phyloP scores from a whole-genome alignment of 2,797 vertebrate species.

The Perodicticus potto region DNA sequence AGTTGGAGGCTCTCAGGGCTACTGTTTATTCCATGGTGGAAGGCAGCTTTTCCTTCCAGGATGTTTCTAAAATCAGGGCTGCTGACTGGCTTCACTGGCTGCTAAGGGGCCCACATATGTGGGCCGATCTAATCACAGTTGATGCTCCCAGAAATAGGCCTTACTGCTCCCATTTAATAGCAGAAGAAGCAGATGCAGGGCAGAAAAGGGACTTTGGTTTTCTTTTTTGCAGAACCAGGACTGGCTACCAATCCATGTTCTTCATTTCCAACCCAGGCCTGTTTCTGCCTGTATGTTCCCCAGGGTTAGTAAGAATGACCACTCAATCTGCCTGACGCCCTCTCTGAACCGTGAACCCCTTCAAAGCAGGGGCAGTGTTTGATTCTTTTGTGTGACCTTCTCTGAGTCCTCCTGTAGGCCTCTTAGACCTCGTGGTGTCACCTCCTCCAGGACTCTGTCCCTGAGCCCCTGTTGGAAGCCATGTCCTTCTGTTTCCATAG shows the following conservation, averaged over 20 bases:
- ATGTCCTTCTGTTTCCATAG: background rate
- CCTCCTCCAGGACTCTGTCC: background rate
- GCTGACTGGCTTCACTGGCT: background rate
- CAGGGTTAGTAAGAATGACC: background rate
- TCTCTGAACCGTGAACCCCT: background rate
- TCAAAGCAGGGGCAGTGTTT: background rate
- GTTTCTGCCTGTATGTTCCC: too few relatives aligned
- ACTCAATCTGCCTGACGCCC: too few relatives aligned
- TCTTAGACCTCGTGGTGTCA: background rate
- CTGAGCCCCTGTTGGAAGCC: background rate
- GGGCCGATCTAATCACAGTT: background rate
- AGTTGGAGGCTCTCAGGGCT: background rate
- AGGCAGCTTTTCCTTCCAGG: background rate
- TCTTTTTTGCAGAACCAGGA: background rate
- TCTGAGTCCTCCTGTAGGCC: background rate
- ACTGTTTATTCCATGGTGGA: background rate
- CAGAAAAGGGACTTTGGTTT: background rate
- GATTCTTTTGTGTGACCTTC: background rate
- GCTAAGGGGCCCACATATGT: rapidly evolving
- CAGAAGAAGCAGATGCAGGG: background rate
- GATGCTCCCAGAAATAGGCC: background rate
- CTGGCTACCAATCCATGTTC: background rate
- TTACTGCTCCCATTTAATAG: background rate
- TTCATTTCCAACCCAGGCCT: background rate
- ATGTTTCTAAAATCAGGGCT: background rate